phyloP scores from a whole-genome alignment of 2,888 invertebrate species.

The Tetragonisca angustula region DNA sequence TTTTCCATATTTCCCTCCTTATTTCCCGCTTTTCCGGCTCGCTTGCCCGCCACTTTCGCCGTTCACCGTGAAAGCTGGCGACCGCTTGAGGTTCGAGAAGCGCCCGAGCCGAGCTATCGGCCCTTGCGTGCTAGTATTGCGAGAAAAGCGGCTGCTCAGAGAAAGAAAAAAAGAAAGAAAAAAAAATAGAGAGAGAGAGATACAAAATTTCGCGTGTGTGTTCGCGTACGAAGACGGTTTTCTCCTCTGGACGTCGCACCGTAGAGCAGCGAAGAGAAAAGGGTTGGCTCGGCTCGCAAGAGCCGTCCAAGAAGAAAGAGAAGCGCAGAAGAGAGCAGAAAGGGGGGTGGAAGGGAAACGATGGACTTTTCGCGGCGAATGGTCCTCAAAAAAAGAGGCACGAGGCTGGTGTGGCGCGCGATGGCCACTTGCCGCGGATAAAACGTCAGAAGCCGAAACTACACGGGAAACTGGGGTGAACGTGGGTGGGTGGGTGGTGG shows the following conservation, averaged over 20 bases:
- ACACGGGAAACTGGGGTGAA: slow-evolving; percentile 42
- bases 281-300: neutral
- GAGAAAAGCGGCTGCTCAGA: slow-evolving; percentile 9
- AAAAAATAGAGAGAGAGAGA: too few species aligned
- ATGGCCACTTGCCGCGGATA: slow-evolving; percentile 72
- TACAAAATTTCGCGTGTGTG: neutral
- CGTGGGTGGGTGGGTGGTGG: neutral
- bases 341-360: slow-evolving; percentile 54
- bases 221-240: neutral
- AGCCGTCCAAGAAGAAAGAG: slow-evolving; percentile 34
- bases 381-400: slow-evolving; percentile 74
- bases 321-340: neutral
- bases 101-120: slow-evolving; percentile 25
- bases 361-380: slow-evolving; percentile 76
- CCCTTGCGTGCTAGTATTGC: slow-evolving; percentile 24
- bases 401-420: slow-evolving; percentile 54
- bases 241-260: neutral
- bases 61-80: slow-evolving; percentile 17
- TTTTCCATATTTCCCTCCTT: slow-evolving; percentile 8
- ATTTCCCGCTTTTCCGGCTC: slow-evolving; percentile 3
- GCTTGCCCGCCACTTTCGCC: neutral
- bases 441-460: slow-evolving; percentile 70
- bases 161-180: neutral
- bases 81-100: slow-evolving; percentile 22
- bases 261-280: neutral